A percentile compares a stretch with the other conserved stretches of the same genome.
phyloP scores from a whole-genome alignment of 1,140 invertebrate genomes.

The Oscheius sp. region DNA sequence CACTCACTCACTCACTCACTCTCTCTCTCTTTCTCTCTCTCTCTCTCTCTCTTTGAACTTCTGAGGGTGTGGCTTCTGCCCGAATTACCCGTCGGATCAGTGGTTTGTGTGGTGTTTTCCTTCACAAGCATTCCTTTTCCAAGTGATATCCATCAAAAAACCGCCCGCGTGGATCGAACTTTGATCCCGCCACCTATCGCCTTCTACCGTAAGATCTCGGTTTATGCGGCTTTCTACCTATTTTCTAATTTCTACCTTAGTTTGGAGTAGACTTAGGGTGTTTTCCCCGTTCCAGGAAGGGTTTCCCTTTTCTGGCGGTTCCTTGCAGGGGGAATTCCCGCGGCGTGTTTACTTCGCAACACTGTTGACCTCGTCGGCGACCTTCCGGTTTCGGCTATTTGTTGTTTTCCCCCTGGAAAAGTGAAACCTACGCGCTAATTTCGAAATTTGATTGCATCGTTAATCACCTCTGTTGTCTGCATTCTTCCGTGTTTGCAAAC shows the following conservation, averaged over 20 bases:
- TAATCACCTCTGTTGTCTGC: too few relatives aligned
- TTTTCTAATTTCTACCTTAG: neutral
- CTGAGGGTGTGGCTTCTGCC: neutral
- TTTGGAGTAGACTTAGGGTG: too few relatives aligned
- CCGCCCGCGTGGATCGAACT: slow-evolving; percentile 1
- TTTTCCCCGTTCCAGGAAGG: too few relatives aligned
- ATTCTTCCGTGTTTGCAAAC: too few relatives aligned
- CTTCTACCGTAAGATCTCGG: neutral
- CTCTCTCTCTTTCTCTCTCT: too few relatives aligned
- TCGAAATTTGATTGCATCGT: too few relatives aligned
- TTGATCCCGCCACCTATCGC: neutral
- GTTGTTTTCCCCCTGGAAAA: too few relatives aligned
- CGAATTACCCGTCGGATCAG: neutral
- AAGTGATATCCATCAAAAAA: slow-evolving; percentile 5
- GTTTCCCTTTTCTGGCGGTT: neutral
- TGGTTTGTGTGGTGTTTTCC: neutral
- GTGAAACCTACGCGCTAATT: too few relatives aligned
- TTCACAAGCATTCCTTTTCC: neutral
- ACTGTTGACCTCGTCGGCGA: neutral
- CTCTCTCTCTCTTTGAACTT: neutral
- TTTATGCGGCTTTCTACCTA: neutral
- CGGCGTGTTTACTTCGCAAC: neutral
- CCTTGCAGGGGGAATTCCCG: neutral
- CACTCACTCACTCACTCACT: too few relatives aligned
- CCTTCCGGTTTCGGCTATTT: neutral